Conservation (phyloP, 2,113 vertebrate genomes). For the Semnornis frantzii region DNA sequence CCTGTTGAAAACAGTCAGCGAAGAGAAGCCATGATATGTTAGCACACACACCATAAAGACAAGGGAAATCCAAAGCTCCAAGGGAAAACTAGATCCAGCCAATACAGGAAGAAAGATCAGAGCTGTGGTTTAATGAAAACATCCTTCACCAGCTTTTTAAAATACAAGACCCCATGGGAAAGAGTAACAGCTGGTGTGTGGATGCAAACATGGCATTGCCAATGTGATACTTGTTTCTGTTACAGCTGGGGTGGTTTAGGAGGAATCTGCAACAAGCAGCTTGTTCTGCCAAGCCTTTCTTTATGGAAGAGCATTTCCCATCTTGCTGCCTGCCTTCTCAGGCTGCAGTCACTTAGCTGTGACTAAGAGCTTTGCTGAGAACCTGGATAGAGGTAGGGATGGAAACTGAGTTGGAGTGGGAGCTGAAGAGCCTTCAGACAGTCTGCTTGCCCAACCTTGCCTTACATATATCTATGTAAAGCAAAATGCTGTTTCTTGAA, state of each 20-base stretch:
- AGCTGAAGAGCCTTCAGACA: neutral
- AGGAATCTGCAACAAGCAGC: neutral
- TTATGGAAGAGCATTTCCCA: neutral
- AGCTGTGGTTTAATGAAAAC: neutral
- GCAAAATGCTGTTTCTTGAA: neutral
- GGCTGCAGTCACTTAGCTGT: constrained; percentile 37
- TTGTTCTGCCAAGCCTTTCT: neutral
- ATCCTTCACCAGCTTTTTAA: constrained; percentile 1
- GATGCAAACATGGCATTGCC: constrained; percentile 30
- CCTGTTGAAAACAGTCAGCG: neutral
- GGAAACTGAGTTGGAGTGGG: neutral
- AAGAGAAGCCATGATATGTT: neutral
- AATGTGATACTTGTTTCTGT: constrained; percentile 54
- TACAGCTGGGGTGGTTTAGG: constrained; percentile 12
- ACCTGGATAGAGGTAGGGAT: neutral
- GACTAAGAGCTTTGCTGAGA: constrained; percentile 38
- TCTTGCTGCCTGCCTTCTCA: neutral
- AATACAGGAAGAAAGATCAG: neutral
- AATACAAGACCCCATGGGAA: constrained; percentile 19
- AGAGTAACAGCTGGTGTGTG: constrained; percentile 20
- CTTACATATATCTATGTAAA: neutral
- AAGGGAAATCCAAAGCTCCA: neutral
- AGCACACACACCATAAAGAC: neutral
- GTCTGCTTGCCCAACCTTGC: neutral
- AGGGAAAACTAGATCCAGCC: neutral